Conservation (phyloP, 2,888 invertebrate genomes). For the Oscheius onirici region DNA sequence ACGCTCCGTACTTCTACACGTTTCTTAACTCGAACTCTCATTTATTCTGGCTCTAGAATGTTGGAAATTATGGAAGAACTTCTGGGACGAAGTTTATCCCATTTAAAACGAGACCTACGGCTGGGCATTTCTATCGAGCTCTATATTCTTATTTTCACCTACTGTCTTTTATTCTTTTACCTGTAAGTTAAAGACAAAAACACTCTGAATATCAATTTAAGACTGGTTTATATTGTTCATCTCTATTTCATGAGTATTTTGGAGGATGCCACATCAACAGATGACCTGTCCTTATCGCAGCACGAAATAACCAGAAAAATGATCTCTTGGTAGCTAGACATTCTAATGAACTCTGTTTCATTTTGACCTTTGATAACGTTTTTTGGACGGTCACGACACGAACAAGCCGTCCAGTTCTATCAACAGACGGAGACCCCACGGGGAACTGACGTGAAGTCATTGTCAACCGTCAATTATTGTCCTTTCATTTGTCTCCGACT, state of each 20-base stretch:
- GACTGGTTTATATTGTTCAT: neutral
- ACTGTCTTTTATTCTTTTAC: neutral
- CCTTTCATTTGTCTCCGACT: neutral
- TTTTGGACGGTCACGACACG: slow-evolving; percentile 13
- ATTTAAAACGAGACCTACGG: neutral
- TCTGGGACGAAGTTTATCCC: too few relatives aligned
- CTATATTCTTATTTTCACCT: neutral
- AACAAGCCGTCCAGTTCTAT: neutral
- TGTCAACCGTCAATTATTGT: slow-evolving; percentile 5
- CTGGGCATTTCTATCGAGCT: neutral
- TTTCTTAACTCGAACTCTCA: neutral
- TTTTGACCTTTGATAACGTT: neutral
- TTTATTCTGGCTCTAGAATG: neutral
- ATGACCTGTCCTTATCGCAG: neutral
- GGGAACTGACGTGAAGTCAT: slow-evolving; percentile 15
- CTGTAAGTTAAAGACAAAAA: slow-evolving; percentile 16
- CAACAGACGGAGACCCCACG: neutral
- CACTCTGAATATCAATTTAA: neutral
- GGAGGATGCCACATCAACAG: neutral
- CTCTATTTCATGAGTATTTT: neutral
- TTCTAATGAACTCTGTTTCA: neutral
- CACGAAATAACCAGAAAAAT: neutral
- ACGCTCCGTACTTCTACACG: neutral
- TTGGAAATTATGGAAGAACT: neutral
- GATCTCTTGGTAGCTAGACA: neutral